A percentile compares a stretch with the other conserved stretches of the same genome.
Evolutionary conservation across 2,113 vertebrate genomes (phyloP).

Genomic region (Dipodomys ordii): DNA sequence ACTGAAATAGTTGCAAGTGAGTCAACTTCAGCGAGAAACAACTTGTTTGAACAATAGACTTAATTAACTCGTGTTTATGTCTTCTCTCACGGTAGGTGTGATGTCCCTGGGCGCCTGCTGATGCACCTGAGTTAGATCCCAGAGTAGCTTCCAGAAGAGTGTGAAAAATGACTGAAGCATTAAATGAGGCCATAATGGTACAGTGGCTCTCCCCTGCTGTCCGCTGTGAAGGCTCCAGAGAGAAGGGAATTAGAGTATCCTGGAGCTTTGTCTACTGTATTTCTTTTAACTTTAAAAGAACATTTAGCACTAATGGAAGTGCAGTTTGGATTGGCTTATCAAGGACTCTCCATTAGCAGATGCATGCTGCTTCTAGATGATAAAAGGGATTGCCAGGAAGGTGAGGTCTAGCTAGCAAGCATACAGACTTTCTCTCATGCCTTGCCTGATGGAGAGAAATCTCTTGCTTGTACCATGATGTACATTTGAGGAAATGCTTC

Average conservation of each 20-base stretch:
- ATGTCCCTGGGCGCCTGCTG: slow-evolving; percentile 65
- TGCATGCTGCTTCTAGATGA: not conserved
- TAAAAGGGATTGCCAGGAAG: not conserved
- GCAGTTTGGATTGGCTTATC: not conserved
- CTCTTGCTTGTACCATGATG: not conserved
- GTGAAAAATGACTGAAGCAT: slow-evolving; percentile 64
- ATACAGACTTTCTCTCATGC: not conserved
- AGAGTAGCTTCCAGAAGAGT: slow-evolving; percentile 24
- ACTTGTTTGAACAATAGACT: slow-evolving; percentile 82
- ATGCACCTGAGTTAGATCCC: slow-evolving; percentile 72
- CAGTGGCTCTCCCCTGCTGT: not conserved
- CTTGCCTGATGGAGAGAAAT: not conserved
- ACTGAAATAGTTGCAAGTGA: slow-evolving; percentile 53
- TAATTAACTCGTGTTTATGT: slow-evolving; percentile 82
- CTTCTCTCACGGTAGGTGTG: slow-evolving; percentile 69
- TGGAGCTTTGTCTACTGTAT: not conserved
- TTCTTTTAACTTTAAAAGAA: slow-evolving; percentile 48
- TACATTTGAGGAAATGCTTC: slow-evolving; percentile 5
- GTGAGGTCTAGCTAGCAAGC: not conserved
- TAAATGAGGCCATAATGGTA: slow-evolving; percentile 62
- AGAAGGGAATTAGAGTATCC: not conserved
- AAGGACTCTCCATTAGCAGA: not conserved
- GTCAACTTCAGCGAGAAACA: slow-evolving; percentile 75
- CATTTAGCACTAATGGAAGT: slow-evolving; percentile 16
- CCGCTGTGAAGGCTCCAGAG: not conserved